Evolutionary conservation across 2,113 vertebrate genomes (phyloP).

Genomic region (Tricholaema leucomelas): DNA sequence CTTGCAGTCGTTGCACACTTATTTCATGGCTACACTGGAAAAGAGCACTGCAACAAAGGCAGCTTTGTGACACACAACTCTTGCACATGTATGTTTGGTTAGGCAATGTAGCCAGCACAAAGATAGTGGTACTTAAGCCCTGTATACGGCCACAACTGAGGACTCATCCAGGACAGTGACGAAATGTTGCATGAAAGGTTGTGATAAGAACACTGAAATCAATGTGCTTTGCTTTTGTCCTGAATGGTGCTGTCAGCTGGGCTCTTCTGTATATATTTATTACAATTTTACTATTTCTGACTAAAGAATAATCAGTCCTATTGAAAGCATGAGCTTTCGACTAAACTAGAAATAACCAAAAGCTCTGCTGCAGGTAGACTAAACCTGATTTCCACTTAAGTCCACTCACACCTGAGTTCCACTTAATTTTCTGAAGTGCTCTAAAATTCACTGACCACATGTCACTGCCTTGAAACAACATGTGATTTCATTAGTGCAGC

Average conservation of each 20-base stretch:
- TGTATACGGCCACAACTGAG: neutral
- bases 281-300: neutral
- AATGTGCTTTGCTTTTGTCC: neutral
- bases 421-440: neutral
- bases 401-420: too few relatives aligned
- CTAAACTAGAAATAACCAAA: neutral
- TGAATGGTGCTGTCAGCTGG: neutral
- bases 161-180: neutral
- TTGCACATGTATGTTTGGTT: neutral
- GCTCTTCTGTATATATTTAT: neutral
- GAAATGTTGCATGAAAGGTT: neutral
- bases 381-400: neutral
- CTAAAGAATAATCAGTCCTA: neutral
- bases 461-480: neutral
- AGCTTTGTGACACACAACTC: neutral
- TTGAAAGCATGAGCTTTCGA: neutral
- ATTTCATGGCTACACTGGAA: neutral
- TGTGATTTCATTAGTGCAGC: neutral
- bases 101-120: neutral
- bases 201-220: neutral
- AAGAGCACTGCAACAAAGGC: neutral
- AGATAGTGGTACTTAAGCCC: neutral
- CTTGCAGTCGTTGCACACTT: neutral
- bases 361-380: neutral
- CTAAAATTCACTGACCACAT: neutral